A percentile compares a stretch with the other conserved stretches of the same genome.
phyloP scores from a whole-genome alignment of 2,113 vertebrate species.

The Machaerirhynchus nigripectus region DNA sequence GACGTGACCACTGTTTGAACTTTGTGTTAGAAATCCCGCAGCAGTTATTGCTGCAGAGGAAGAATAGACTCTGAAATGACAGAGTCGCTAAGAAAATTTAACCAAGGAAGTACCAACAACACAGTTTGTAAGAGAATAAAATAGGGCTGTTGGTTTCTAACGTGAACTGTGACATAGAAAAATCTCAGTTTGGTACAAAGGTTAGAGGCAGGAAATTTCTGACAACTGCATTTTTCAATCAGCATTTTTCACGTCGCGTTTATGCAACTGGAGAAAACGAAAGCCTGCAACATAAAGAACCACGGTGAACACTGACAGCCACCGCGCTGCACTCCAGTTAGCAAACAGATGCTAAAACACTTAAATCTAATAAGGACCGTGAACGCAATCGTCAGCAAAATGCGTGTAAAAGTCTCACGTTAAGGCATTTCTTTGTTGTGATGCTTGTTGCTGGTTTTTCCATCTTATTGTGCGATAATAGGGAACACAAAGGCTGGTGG shows the following conservation, averaged over 20 bases:
- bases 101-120: conserved; percentile 18
- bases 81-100: conserved; percentile 31
- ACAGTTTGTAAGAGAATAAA: no score
- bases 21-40: conserved; percentile 27
- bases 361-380: neutral
- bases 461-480: conserved; percentile 33
- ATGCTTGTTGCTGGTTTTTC: conserved; percentile 11
- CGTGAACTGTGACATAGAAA: neutral
- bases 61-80: neutral
- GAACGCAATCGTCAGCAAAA: conserved; percentile 27
- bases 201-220: neutral
- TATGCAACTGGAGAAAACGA: neutral
- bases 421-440: neutral
- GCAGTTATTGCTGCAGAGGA: neutral
- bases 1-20: conserved; percentile 72
- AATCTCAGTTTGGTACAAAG: neutral
- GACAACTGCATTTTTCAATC: neutral
- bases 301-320: conserved; percentile 9
- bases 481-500: conserved; percentile 48
- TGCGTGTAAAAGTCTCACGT: neutral
- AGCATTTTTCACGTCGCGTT: neutral
- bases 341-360: conserved; percentile 53
- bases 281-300: conserved; percentile 40
- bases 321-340: neutral
- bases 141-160: neutral